Evolutionary conservation across 2,888 invertebrate species (phyloP), one percentile per base, ranked within the genome.

Genomic region (Perizoma affinitatum): DNA sequence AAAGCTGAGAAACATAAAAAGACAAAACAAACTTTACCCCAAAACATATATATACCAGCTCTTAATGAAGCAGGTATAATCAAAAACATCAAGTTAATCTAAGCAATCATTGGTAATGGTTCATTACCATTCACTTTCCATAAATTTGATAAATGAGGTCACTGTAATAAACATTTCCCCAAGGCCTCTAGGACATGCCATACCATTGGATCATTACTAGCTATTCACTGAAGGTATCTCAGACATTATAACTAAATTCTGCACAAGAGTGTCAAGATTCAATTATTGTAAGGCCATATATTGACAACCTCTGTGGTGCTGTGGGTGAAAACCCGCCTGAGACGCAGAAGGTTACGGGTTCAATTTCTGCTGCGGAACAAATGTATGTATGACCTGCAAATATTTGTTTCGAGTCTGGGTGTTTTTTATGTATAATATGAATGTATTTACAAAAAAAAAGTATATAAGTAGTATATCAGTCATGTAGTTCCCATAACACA

Each of bases 191-290:
- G 36, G 10, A 44, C 42, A 48, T 5, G 38, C 22, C 33, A 47
- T 48, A 33, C 22, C 45, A 56, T 50, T 56, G 33, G 41, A 33
- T 51, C 40, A 57, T 51, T 51, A 38, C 38, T 38, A 11, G 8
- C 52, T 53, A 46, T 34, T 36, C 42, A n/a, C 42, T 42, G 42
- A 42, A 4, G 2, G 4, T 4, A 4, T 5, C 10, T 0, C 4
- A 4, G 6, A n/a, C 49, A 56, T 22, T 38, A 5, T 33, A 33
- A 11, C 9, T 44, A 8, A 10, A 10, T 38, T 33, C 34, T 36
- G 7, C 5, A 6, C 6, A 38, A 49, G 36, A 56, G 8, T 43
- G 38, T 9, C 10, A 35, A 44, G 34, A 53, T 38, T 53, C 33
- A n/a, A n/a, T n/a, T 9, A 47, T 8, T 42, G 38, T 22, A 52